Evolutionary conservation across 2,113 vertebrate species (phyloP), one percentile per base, ranked within the genome.

Genomic region (Pterocles gutturalis): DNA sequence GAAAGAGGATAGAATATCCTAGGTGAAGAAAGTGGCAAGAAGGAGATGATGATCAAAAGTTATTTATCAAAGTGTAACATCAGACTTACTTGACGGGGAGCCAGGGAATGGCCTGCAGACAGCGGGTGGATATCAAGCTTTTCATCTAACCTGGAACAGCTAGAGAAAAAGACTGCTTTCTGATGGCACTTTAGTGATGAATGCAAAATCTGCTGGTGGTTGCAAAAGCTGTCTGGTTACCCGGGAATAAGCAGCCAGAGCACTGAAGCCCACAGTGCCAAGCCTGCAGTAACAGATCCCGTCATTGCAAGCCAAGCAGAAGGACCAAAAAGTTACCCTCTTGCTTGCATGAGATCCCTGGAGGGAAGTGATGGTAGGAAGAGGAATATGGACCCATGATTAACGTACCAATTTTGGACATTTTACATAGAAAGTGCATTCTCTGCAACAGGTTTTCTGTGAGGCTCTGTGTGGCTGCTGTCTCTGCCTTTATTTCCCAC

Each of bases 11-110:
- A 71, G 57, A 72, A 81, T 91, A 71, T 61, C 46, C 8, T 70
- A 91, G 91, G 69, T 85, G 87, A 94, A 92, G 76, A 65, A 92
- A 78, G 55, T 55, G 65, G 53, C 69, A 87, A 83, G 84, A 28
- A 71, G 45, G 17, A 69, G 66, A 62, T 20, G 48, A 45, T 33
- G 58, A 93, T 88, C 49, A 94, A 60, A 78, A 89, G 83, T 87
- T 83, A 87, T 72, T 93, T 87, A 79, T 96, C 84, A 53, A 81
- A 71, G 48, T 17, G 31, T 82, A 91, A 87, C 43, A 58, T 83
- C 80, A 89, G 51, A 45, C 34, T 16, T n/a, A 46, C 38, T 64
- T 80, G 82, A 86, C 4, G 8, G 22, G 43, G 58, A 87, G 75
- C 64, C 78, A 60, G 53, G 41, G 57, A 94, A 75, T 3, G 10